phyloP scores from a whole-genome alignment of 2,797 vertebrate genomes.

The Buceros bicornis region DNA sequence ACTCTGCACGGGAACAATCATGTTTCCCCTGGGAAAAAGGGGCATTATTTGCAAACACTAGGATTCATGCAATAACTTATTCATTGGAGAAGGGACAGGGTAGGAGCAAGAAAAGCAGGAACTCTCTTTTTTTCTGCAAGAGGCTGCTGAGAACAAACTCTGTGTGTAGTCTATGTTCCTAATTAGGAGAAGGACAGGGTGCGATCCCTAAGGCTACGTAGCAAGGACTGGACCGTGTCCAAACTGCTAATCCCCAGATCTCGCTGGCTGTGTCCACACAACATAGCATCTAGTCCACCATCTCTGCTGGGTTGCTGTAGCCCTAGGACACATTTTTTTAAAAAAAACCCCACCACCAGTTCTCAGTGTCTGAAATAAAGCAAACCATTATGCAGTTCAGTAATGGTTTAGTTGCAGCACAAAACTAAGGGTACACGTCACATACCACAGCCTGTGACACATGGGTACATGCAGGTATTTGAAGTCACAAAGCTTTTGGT shows the following conservation, averaged over 20 bases:
- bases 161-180: not conserved
- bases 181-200: not conserved
- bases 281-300: not conserved
- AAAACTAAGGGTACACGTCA: not conserved
- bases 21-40: not conserved
- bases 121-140: not conserved
- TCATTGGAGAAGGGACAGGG: not conserved
- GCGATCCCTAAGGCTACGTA: not conserved
- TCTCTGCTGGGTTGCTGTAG: not conserved
- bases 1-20: not conserved
- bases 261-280: not conserved
- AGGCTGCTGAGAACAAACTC: not conserved
- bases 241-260: not conserved
- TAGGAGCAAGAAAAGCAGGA: not conserved
- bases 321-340: not conserved
- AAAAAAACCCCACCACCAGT: not conserved
- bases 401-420: not conserved
- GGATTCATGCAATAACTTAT: not conserved
- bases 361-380: not conserved
- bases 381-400: not conserved
- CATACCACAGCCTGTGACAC: not conserved
- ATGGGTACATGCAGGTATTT: not conserved
- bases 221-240: not conserved
- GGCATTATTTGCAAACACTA: slow-evolving; percentile 24
- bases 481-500: not conserved